Evolutionary conservation across 1,140 invertebrate species (phyloP), one percentile per base, ranked within the genome.

Genomic region (Sminthurinus signatus): DNA sequence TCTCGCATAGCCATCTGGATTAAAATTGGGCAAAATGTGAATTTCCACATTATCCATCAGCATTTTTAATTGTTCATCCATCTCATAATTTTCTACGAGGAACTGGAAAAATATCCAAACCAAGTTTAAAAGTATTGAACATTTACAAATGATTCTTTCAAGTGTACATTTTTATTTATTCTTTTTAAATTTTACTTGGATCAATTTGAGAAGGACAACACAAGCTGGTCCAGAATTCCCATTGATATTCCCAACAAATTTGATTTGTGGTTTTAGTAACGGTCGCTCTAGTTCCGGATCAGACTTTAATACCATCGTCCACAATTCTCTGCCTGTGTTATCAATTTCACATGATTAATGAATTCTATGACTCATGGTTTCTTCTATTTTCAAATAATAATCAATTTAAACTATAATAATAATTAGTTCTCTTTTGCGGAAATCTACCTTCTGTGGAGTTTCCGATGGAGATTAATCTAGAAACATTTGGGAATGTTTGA

Each of bases 231-330:
- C 70, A 0, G 64, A 67, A 51, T 60, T 39, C 42, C 70, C 70
- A 55, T 64, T 69, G 12, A 72, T 58, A 56, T 72, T 72, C 42
- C 70, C 70, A 27, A 72, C 64, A 29, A 68, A 69, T 59, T 72
- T 72, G 10, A 69, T 58, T 69, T 72, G 67, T 23, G 67, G 70
- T 50, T 60, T 43, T 2, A 71, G 56, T 10, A 65, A 8, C 12
- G 69, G 65, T 48, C 66, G 42, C 12, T 61, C 32, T n/a, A n/a
- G n/a, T 28, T 60, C 29, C 0, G 64, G 58, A 39, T 44, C n/a
- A 39, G 66, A 64, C n/a, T 60, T 60, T 39, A 71, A 32, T 27
- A 66, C 54, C 50, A 68, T 56, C 2, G 60, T 54, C 69, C 69
- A 71, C 25, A 71, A 32, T 2, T 68, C 64, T 62, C 64, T 48